A percentile compares a stretch with the other conserved stretches of the same genome.
Evolutionary conservation across 1,140 invertebrate species (phyloP).

Genomic region (Drosophila erecta): DNA sequence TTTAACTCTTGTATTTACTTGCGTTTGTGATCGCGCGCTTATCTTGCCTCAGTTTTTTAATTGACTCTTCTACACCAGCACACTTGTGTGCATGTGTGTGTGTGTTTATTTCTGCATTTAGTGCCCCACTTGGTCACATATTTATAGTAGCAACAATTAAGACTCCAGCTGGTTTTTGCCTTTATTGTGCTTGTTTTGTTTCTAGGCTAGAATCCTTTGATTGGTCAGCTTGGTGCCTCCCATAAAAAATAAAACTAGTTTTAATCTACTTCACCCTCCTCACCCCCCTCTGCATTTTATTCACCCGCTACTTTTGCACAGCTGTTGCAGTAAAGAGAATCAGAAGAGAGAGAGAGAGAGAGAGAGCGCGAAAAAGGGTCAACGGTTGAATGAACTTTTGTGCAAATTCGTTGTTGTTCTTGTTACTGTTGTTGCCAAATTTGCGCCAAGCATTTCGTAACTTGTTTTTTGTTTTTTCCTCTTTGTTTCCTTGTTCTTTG

Average conservation of each 20-base stretch:
- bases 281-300: not conserved
- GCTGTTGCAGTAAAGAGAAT: constrained; percentile 54
- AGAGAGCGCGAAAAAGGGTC: constrained; percentile 71
- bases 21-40: constrained; percentile 24
- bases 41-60: constrained; percentile 39
- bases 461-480: constrained; percentile 36
- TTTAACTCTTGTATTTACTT: constrained; percentile 6
- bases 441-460: constrained; percentile 58
- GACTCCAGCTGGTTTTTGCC: constrained; percentile 9
- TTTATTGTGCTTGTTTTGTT: not conserved
- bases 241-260: constrained; percentile 56
- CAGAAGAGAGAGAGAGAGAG: constrained; percentile 16
- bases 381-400: constrained; percentile 77
- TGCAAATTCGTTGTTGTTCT: constrained; percentile 58
- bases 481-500: constrained; percentile 48
- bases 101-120: constrained; percentile 6
- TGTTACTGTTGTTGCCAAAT: constrained; percentile 42
- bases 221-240: constrained; percentile 4
- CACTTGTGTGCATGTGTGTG: too few species aligned
- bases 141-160: constrained; percentile 40
- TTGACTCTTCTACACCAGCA: constrained; percentile 7
- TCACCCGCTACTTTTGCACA: constrained; percentile 43
- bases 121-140: constrained; percentile 33
- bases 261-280: constrained; percentile 4
- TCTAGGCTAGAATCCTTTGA: constrained; percentile 19